Evolutionary conservation across 2,113 vertebrate genomes (phyloP).

Genomic region (Cichladusa arquata): DNA sequence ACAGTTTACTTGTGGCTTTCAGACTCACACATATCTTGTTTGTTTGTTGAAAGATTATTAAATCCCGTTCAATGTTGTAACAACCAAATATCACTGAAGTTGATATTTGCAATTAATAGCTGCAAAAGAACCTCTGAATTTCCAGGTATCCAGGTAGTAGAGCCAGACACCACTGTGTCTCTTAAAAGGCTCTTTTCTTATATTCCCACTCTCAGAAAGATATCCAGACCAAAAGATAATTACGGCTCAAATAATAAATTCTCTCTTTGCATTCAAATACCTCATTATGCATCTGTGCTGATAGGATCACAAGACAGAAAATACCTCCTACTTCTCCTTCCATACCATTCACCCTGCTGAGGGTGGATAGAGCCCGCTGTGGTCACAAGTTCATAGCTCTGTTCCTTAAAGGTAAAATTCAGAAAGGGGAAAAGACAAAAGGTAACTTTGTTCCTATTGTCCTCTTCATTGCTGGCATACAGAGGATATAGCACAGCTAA

Average conservation of each 20-base stretch:
- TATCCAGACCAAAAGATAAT: background rate
- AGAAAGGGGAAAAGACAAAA: background rate
- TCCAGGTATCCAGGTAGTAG: background rate
- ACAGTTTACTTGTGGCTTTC: background rate
- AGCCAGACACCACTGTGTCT: background rate
- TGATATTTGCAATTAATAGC: background rate
- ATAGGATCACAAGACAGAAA: background rate
- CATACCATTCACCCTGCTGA: background rate
- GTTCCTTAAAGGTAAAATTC: background rate
- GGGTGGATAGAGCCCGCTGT: background rate
- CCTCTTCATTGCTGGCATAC: background rate
- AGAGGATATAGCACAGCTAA: background rate
- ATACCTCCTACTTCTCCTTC: background rate
- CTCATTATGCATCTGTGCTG: background rate
- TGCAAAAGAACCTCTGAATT: background rate
- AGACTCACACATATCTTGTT: background rate
- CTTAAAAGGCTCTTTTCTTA: background rate
- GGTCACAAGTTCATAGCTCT: background rate
- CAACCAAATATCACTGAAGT: background rate
- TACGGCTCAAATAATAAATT: background rate
- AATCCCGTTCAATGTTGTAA: background rate
- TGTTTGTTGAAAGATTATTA: background rate
- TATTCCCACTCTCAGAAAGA: background rate
- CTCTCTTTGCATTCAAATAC: background rate
- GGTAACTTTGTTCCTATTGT: background rate